Evolutionary conservation across 2,113 vertebrate genomes (phyloP).

Genomic region (Panurus biarmicus): DNA sequence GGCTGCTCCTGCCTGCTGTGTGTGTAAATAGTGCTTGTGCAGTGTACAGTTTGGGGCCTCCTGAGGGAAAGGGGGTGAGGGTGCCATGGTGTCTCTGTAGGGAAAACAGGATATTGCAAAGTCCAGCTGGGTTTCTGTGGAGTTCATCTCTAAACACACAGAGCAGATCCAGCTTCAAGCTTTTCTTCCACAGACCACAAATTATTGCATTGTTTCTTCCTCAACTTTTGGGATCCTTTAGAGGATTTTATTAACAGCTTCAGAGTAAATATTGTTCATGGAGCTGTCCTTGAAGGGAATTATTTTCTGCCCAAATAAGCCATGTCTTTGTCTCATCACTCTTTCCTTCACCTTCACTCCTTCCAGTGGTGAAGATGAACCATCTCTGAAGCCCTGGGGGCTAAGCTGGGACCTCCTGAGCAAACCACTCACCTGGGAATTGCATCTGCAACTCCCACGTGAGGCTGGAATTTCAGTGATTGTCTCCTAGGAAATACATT

Average conservation of each 20-base stretch:
- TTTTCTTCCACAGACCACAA: not conserved
- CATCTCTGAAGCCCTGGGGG: not conserved
- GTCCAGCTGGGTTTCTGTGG: not conserved
- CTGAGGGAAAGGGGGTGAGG: not conserved
- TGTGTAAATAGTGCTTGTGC: not conserved
- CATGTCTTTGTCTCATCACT: not conserved
- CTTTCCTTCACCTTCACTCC: not conserved
- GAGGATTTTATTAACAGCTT: not conserved
- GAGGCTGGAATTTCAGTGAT: not conserved
- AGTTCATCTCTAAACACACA: not conserved
- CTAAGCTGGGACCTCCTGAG: not conserved
- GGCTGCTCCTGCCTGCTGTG: accelerated
- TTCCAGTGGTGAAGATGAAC: not conserved
- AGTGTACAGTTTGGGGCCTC: not conserved
- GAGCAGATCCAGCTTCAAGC: not conserved
- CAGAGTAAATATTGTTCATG: not conserved
- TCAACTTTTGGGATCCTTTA: not conserved
- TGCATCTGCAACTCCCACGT: accelerated
- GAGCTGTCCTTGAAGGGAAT: not conserved
- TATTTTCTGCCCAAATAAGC: not conserved
- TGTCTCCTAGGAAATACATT: not conserved
- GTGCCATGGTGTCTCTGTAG: accelerated
- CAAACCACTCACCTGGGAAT: not conserved
- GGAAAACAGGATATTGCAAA: not conserved
- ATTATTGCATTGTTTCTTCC: not conserved